Evolutionary conservation across 1,140 invertebrate genomes (phyloP).

Genomic region (Pantala flavescens): DNA sequence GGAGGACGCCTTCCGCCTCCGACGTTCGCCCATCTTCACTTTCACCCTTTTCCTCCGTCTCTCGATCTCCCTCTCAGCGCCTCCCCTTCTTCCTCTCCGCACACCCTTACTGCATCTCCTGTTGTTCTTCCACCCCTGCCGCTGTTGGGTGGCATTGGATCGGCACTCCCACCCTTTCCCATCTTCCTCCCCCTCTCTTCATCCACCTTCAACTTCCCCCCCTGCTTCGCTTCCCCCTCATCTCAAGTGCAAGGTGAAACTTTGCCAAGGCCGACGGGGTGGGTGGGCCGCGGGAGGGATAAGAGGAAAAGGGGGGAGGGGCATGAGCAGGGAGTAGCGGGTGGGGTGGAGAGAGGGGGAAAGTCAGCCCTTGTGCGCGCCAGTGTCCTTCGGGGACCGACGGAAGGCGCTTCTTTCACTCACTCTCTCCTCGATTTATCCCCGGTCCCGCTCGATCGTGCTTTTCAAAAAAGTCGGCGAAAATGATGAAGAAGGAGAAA

Average conservation of each 20-base stretch:
- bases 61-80: background rate
- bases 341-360: background rate
- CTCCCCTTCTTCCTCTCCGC: background rate
- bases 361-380: background rate
- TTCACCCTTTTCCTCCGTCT: background rate
- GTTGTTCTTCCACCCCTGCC: background rate
- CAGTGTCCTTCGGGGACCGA: constrained; percentile 5
- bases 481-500: constrained; percentile 71
- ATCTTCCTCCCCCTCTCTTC: background rate
- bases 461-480: background rate
- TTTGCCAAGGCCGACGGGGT: constrained; percentile 5
- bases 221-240: background rate
- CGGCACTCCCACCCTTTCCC: background rate
- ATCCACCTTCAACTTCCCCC: background rate
- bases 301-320: background rate
- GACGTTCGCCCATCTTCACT: background rate
- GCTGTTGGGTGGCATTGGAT: background rate
- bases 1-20: background rate
- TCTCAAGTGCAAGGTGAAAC: constrained; percentile 4
- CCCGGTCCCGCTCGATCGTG: background rate
- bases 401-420: background rate
- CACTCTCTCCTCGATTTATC: background rate
- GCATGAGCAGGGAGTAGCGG: background rate
- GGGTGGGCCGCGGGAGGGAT: background rate
- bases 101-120: constrained; percentile 4